Evolutionary conservation across 1,140 invertebrate species (phyloP), one percentile per base, ranked within the genome.

Genomic region (Drosophila grimshawi): DNA sequence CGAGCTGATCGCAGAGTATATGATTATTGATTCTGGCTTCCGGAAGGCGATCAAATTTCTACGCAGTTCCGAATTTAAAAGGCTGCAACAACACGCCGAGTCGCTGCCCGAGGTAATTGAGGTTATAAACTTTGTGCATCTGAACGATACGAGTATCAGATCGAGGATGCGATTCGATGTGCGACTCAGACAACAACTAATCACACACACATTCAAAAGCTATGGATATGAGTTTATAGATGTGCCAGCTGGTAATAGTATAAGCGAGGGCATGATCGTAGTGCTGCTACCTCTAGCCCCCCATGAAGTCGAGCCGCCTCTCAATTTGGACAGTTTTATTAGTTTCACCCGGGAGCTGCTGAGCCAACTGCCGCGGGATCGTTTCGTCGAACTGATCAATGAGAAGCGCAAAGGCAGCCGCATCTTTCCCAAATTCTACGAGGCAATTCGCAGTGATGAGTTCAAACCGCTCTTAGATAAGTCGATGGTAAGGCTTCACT

Each of bases 31-130:
- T 56, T 81, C 78, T 2, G 76, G 71, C 4, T 91, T 91, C 29
- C 90, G 90, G 41, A 86, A 90, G 39, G 90, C 90, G 5, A 11
- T 82, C 3, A 68, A 65, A 45, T 91, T 80, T 80, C 52, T 91
- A 52, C 51, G 69, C 43, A 85, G 90, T 51, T 73, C 76, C 0
- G 76, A 80, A 43, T 91, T 91, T 45, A 80, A 76, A 10, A 65
- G 64, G 33, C 51, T 91, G 29, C 56, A 66, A 11, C 63, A 62
- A 4, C 74, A 39, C 41, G 72, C 61, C 2, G 75, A 91, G 8
- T 65, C 76, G 55, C 52, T 91, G 37, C 90, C 90, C 29, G 90
- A 91, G 43, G 71, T 91, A 27, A 77, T 86, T 39, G 75, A 82
- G 19, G 55, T 91, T 46, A 79, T 91, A 11, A 85, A 85, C 27